These are phyloP conservation scores for Psylliodes chrysocephalus DNA, from an alignment of 2,888 invertebrate genomes.

Conservation along the genomic window DNA sequence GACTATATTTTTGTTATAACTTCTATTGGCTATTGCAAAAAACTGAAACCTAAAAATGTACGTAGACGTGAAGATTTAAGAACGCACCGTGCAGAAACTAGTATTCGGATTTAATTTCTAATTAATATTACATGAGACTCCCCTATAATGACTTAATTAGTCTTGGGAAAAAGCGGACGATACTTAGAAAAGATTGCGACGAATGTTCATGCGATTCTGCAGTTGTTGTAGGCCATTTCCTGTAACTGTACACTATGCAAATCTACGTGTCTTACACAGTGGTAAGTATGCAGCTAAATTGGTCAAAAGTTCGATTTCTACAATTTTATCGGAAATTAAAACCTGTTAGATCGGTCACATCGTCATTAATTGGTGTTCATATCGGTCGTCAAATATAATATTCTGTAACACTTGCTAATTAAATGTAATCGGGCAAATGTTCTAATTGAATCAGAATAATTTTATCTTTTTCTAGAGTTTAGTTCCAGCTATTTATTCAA, in stretches of 20 bases:
- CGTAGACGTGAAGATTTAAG: conserved; percentile 21
- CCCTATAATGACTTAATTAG: conserved; percentile 37
- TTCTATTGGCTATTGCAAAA: conserved; percentile 10
- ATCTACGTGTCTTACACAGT: not conserved
- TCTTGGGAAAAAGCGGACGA: conserved; percentile 17
- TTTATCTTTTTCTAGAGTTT: too few species aligned
- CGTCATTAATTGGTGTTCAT: too few species aligned
- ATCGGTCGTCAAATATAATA: too few species aligned
- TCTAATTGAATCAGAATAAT: too few species aligned
- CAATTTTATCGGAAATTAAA: not conserved
- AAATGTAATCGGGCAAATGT: too few species aligned
- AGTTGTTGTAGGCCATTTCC: not conserved
- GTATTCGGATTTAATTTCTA: conserved; percentile 27
- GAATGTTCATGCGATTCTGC: not conserved
- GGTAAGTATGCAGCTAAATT: too few species aligned
- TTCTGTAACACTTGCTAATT: too few species aligned
- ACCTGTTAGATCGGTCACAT: too few species aligned
- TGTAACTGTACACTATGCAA: conserved; percentile 3
- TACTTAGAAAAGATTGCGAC: not conserved
- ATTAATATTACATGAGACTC: conserved; percentile 38
- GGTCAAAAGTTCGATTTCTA: too few species aligned
- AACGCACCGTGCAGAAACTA: conserved; percentile 6
- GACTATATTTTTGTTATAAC: conserved; percentile 23
- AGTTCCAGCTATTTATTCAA: too few species aligned
- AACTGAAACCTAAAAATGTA: conserved; percentile 9